A percentile compares a stretch with the other conserved stretches of the same genome.
phyloP scores from a whole-genome alignment of 1,140 invertebrate genomes.

The Pinna nobilis region DNA sequence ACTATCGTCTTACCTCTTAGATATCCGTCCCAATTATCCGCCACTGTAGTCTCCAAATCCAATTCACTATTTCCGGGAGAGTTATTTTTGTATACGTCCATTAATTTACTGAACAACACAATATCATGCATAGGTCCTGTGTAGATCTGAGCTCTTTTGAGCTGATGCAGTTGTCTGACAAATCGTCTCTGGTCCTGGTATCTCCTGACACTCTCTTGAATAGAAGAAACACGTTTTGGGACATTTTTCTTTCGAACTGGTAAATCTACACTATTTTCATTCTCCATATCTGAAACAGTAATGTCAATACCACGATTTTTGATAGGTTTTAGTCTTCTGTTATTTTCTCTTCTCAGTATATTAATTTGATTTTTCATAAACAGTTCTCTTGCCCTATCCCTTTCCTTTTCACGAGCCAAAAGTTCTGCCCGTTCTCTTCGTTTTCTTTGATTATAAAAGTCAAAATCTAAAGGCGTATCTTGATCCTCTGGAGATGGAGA shows the following conservation, averaged over 20 bases:
- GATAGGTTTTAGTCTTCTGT: background rate
- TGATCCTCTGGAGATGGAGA: slow-evolving; percentile 6
- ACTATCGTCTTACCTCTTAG: slow-evolving; percentile 52
- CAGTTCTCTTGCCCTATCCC: background rate
- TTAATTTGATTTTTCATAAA: slow-evolving; percentile 9
- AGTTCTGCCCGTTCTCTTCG: slow-evolving; percentile 6
- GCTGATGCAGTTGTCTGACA: slow-evolving; percentile 55
- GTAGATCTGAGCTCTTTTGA: slow-evolving; percentile 60
- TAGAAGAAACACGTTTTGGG: slow-evolving; percentile 29
- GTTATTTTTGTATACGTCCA: slow-evolving; percentile 52
- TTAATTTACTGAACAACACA: slow-evolving; percentile 60
- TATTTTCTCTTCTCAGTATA: background rate
- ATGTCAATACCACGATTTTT: background rate
- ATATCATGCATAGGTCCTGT: slow-evolving; percentile 60
- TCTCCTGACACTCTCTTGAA: slow-evolving; percentile 58
- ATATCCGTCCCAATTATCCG: slow-evolving; percentile 57
- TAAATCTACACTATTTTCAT: background rate
- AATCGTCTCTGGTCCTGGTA: slow-evolving; percentile 56
- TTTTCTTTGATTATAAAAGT: slow-evolving; percentile 15
- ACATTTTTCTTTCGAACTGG: background rate
- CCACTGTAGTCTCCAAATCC: slow-evolving; percentile 36
- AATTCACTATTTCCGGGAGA: slow-evolving; percentile 36
- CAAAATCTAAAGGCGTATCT: background rate
- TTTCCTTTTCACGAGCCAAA: background rate
- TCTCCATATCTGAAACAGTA: slow-evolving; percentile 14